Percentiles rank a stretch among this genome's conserved stretches.
Conservation (phyloP, 2,113 vertebrate genomes). For the Oceanodroma tethys region DNA sequence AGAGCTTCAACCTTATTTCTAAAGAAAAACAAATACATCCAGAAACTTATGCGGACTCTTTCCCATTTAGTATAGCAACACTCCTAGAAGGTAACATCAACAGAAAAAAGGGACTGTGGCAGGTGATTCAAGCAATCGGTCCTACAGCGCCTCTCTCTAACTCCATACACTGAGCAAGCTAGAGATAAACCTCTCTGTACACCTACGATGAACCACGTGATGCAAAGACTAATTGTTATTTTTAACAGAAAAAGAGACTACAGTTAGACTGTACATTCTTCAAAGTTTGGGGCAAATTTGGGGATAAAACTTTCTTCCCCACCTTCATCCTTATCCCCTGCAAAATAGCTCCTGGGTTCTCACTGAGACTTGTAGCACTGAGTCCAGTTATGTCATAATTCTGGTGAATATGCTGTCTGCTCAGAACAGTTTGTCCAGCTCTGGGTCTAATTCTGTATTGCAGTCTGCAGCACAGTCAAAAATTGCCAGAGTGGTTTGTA, state of each 20-base stretch:
- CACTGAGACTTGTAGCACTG: not conserved
- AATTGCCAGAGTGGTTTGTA: not conserved
- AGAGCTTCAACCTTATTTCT: not conserved
- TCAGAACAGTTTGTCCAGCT: not conserved
- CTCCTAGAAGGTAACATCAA: not conserved
- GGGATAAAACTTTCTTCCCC: not conserved
- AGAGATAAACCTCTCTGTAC: not conserved
- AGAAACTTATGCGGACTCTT: not conserved
- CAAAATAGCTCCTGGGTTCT: not conserved
- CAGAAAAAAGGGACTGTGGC: not conserved
- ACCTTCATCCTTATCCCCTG: not conserved
- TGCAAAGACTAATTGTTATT: not conserved
- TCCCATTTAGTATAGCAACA: not conserved
- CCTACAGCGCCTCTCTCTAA: not conserved
- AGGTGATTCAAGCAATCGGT: not conserved
- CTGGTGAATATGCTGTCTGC: not conserved
- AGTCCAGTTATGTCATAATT: not conserved
- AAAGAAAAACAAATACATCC: constrained; percentile 18
- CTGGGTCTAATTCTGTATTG: not conserved
- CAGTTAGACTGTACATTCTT: not conserved
- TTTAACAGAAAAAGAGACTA: not conserved
- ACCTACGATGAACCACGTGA: not conserved
- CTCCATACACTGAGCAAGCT: not conserved
- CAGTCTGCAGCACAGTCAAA: not conserved
- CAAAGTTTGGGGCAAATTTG: not conserved